Conservation (phyloP, 1,140 invertebrate genomes). For the Calephelis virginiensis region DNA sequence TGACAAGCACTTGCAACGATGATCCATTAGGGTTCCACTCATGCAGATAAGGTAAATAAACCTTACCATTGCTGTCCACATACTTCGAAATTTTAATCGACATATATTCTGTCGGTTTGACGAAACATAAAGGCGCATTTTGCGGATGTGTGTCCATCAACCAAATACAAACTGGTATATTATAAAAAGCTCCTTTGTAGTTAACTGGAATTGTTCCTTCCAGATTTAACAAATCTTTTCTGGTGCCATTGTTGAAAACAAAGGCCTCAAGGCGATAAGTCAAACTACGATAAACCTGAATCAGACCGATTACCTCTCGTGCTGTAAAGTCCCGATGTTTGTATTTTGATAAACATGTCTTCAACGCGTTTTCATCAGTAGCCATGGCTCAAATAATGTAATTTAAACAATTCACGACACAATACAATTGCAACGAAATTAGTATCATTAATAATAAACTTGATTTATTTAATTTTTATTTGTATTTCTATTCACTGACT, state of each 20-base stretch:
- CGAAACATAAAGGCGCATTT: conserved; percentile 98
- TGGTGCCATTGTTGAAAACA: conserved; percentile 95
- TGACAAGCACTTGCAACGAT: conserved; percentile 91
- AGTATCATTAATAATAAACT: too few species aligned
- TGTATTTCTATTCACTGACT: too few species aligned
- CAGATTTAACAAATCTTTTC: conserved; percentile 90
- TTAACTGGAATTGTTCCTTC: conserved; percentile 95
- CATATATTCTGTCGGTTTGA: conserved; percentile 97
- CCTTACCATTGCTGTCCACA: conserved; percentile 97
- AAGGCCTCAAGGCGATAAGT: conserved; percentile 72
- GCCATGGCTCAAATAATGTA: conserved; percentile 39
- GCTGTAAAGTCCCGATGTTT: conserved; percentile 87
- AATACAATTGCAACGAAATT: too few species aligned
- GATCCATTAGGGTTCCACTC: conserved; percentile 94
- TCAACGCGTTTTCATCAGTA: conserved; percentile 77
- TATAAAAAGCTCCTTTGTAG: conserved; percentile 94
- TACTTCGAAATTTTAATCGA: conserved; percentile 95
- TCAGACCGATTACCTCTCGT: conserved; percentile 85
- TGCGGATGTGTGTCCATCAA: conserved; percentile 97
- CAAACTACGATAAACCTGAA: conserved; percentile 87
- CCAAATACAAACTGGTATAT: conserved; percentile 98
- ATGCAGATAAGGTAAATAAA: conserved; percentile 97
- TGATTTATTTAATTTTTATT: too few species aligned
- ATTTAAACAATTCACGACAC: too few species aligned
- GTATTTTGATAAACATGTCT: conserved; percentile 81